These are phyloP conservation scores for Sciaenops ocellatus DNA, from an alignment of 2,797 vertebrate species.

Conservation along the genomic window DNA sequence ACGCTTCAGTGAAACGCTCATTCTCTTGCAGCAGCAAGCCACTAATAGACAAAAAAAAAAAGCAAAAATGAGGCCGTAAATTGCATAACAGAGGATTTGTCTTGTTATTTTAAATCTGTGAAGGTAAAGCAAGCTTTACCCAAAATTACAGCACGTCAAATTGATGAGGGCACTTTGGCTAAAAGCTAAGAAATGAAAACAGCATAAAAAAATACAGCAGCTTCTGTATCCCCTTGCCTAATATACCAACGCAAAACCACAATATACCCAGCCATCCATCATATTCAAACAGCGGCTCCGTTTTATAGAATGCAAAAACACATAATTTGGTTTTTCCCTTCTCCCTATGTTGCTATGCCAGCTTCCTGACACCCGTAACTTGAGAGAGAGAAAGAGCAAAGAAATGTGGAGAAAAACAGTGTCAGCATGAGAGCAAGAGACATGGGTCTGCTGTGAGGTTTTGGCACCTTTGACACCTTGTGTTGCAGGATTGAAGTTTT, in stretches of 20 bases:
- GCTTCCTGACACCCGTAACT: conserved; percentile 58
- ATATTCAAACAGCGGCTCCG: conserved; percentile 33
- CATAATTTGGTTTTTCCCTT: conserved; percentile 24
- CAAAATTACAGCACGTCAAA: conserved; percentile 27
- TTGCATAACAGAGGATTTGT: not conserved
- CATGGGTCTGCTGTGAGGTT: conserved; percentile 37
- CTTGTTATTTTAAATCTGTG: conserved; percentile 11
- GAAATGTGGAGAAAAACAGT: conserved; percentile 34
- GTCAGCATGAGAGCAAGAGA: conserved; percentile 40
- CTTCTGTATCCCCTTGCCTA: conserved; percentile 5
- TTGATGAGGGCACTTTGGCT: conserved; percentile 9
- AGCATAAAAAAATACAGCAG: not conserved
- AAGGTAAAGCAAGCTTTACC: conserved; percentile 11
- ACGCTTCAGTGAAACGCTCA: conserved; percentile 92
- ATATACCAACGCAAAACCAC: conserved; percentile 12
- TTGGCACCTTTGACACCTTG: conserved; percentile 58
- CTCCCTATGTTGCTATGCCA: conserved; percentile 45
- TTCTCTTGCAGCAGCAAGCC: conserved; percentile 97
- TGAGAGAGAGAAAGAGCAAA: conserved; percentile 30
- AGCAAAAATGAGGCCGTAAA: not conserved
- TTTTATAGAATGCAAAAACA: conserved; percentile 47
- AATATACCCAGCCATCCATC: conserved; percentile 43
- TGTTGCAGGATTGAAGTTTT: conserved; percentile 52
- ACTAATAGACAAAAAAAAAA: conserved; percentile 77
- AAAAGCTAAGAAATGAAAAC: conserved; percentile 31